Conservation (phyloP, 2,113 vertebrate genomes). For the Rattus rattus region DNA sequence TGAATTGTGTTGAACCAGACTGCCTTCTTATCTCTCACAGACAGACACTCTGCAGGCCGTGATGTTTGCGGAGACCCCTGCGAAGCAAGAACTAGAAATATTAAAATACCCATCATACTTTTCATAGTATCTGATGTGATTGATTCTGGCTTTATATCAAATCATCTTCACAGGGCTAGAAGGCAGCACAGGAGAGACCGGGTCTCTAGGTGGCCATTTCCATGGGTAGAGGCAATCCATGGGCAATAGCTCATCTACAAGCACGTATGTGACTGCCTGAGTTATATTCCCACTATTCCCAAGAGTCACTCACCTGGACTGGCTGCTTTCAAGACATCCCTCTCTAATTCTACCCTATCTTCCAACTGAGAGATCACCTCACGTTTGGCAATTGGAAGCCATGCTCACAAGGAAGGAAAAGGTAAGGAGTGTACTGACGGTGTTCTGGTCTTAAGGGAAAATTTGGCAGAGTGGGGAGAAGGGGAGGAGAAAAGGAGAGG, state of each 20-base stretch:
- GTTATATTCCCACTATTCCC: neutral
- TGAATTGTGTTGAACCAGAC: neutral
- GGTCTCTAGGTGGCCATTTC: neutral
- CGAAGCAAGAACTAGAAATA: constrained; percentile 39
- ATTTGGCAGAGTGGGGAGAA: neutral
- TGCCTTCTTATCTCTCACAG: neutral
- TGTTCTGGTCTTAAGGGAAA: neutral
- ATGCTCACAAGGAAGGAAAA: constrained; percentile 55
- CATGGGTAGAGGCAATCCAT: neutral
- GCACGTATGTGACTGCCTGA: neutral
- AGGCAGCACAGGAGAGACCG: neutral
- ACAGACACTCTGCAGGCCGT: neutral
- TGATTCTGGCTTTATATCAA: constrained; percentile 25
- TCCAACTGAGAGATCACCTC: constrained; percentile 68
- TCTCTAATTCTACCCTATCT: constrained; percentile 31
- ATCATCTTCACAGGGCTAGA: neutral
- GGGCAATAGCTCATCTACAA: neutral
- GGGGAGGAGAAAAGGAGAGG: neutral
- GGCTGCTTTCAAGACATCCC: constrained; percentile 29
- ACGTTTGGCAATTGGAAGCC: constrained; percentile 72
- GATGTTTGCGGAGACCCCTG: neutral
- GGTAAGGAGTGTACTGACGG: neutral
- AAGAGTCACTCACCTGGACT: constrained; percentile 49
- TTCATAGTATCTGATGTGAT: neutral
- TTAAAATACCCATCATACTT: constrained; percentile 1